Evolutionary conservation across 2,888 invertebrate species (phyloP), one percentile per base, ranked within the genome.

Genomic region (Prenolepis imparis): DNA sequence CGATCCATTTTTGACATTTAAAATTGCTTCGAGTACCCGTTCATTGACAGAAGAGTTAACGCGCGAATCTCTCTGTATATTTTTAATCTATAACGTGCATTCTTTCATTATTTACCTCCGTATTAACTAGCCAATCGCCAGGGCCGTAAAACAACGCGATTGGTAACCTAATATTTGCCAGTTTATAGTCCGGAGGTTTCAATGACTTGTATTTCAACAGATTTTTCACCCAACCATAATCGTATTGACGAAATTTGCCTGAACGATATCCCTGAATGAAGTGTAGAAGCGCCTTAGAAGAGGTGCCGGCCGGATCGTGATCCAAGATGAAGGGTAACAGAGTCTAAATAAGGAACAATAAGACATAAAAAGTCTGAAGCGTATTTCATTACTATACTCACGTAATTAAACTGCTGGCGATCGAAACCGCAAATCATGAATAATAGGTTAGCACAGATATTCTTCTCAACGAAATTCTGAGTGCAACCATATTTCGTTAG

Each of bases 391-490:
- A 44, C 4, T 48, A 90, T 48, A 90, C 93, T 93, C 93, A 96
- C 96, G 83, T 92, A 94, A 92, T 98, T 97, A 84, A 97, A 96
- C 93, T 97, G 96, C 24, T 95, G 95, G 73, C 95, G 95, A 93
- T 97, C 97, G 90, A 96, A 97, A 0, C 98, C 98, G 87, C 96
- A 96, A 1, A 98, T 91, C 15, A 97, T 94, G 92, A 98, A 98
- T 81, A 98, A 90, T 0, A 97, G 92, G 92, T 97, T 97, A 90
- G 97, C 96, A 93, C 98, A 98, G 72, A 98, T 36, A 0, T 36
- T 5, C 32, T 36, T 5, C 32, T 36, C 32, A 3, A 5, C 5
- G 5, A 36, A 3, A 85, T 96, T 95, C 48, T 96, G 93, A 86
- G 96, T 96, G 91, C 97, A 97, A 3, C 96, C 96, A 88, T 96